These are phyloP conservation scores for Acronicta leporina DNA, from an alignment of 2,888 invertebrate genomes.

Conservation along the genomic window DNA sequence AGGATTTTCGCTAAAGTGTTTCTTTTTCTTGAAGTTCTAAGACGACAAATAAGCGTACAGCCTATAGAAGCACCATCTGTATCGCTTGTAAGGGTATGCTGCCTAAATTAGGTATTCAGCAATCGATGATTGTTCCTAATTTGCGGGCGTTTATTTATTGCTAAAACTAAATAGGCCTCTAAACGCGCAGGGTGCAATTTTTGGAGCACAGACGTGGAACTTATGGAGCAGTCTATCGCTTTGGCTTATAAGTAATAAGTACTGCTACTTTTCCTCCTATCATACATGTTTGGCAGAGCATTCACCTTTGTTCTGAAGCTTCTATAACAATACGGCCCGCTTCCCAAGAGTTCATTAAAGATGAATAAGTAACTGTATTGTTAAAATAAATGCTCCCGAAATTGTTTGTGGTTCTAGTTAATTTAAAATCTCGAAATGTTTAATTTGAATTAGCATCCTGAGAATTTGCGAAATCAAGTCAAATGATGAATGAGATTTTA, in stretches of 20 bases:
- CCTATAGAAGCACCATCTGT: no score
- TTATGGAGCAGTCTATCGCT: background rate
- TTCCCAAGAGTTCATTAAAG: constrained; percentile 49
- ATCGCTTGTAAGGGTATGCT: no score
- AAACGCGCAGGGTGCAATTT: no score
- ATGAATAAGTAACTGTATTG: constrained; percentile 48
- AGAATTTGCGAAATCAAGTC: background rate
- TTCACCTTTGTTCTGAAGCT: constrained; percentile 28
- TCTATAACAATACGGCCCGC: constrained; percentile 35
- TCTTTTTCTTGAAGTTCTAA: no score
- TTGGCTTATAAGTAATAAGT: background rate
- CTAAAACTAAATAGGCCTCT: no score
- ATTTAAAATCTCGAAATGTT: constrained; percentile 24
- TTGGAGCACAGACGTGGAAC: no score
- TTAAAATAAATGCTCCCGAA: constrained; percentile 15
- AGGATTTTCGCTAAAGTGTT: no score
- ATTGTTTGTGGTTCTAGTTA: constrained; percentile 3
- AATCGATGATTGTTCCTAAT: no score
- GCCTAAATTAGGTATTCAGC: no score
- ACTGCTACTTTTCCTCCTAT: background rate
- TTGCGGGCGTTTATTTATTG: no score
- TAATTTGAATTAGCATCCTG: constrained; percentile 2
- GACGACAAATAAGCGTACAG: no score
- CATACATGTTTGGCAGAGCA: constrained; percentile 5
- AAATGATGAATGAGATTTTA: background rate